phyloP scores from a whole-genome alignment of 2,888 invertebrate species.

The Syrphus vitripennis region DNA sequence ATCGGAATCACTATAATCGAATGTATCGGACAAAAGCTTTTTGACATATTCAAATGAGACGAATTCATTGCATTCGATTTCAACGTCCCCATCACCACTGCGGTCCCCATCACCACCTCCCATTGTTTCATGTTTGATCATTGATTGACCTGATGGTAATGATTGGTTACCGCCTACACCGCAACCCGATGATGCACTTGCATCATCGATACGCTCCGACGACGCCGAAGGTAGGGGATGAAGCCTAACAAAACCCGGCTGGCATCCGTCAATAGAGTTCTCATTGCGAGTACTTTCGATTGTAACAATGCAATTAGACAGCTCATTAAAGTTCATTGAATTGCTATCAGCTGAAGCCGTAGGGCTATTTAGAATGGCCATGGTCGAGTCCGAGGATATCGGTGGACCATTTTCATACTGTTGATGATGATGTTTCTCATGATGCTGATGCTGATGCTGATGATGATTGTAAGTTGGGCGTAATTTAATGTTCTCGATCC shows the following conservation, averaged over 20 bases:
- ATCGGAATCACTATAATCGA: constrained; percentile 74
- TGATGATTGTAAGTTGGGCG: constrained; percentile 55
- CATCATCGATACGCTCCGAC: neutral
- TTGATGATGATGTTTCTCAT: constrained; percentile 25
- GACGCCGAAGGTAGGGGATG: constrained; percentile 18
- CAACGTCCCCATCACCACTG: constrained; percentile 16
- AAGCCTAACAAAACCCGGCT: constrained; percentile 47
- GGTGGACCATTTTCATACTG: constrained; percentile 9
- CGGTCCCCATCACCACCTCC: neutral
- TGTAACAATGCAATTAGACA: constrained; percentile 81
- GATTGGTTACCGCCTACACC: constrained; percentile 21
- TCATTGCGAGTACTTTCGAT: constrained; percentile 78
- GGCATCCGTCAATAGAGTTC: constrained; percentile 73
- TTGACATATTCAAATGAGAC: constrained; percentile 81
- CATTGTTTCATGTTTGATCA: constrained; percentile 15
- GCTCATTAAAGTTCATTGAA: constrained; percentile 82
- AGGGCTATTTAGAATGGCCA: constrained; percentile 32
- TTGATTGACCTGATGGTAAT: constrained; percentile 23
- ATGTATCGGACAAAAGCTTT: constrained; percentile 79
- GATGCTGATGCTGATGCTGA: constrained; percentile 32
- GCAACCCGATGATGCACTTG: constrained; percentile 9
- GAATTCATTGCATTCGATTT: constrained; percentile 75
- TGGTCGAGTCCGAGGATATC: constrained; percentile 13
- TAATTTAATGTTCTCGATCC: constrained; percentile 63
- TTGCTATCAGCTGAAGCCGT: constrained; percentile 76